Percentiles rank a stretch among this genome's conserved stretches.
phyloP scores from a whole-genome alignment of 2,113 vertebrate species.

The Pseudopodoces humilis region DNA sequence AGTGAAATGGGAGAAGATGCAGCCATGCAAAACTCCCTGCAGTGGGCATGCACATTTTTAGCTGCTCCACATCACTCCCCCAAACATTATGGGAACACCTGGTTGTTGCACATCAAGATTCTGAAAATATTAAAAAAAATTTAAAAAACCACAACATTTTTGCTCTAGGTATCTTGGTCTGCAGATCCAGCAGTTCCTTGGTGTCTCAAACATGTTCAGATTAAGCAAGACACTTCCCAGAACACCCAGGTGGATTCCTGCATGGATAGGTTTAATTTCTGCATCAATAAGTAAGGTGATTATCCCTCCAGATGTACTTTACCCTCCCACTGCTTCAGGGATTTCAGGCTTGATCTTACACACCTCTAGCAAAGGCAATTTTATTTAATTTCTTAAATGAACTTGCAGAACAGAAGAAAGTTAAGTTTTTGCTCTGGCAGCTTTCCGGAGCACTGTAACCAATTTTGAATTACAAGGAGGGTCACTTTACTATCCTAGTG shows the following conservation, averaged over 20 bases:
- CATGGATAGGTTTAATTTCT: not conserved
- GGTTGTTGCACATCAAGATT: not conserved
- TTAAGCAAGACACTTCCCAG: not conserved
- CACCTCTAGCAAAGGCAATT: not conserved
- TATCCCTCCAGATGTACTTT: constrained; percentile 1
- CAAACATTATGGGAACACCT: not conserved
- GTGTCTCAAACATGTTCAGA: not conserved
- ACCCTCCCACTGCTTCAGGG: not conserved
- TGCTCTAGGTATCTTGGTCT: not conserved
- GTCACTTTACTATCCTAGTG: not conserved
- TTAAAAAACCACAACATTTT: not conserved
- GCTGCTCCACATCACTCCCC: not conserved
- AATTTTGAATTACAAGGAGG: not conserved
- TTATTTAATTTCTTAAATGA: not conserved
- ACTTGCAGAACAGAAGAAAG: not conserved
- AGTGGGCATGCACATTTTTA: not conserved
- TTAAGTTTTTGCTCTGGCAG: not conserved
- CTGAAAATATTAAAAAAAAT: not conserved
- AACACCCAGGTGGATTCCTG: not conserved
- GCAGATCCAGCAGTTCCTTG: not conserved
- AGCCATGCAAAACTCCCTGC: not conserved
- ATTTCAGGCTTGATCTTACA: not conserved
- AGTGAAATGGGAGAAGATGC: constrained; percentile 13
- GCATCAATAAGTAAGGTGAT: not conserved
- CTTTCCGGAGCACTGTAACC: not conserved